phyloP scores from a whole-genome alignment of 2,113 vertebrate species.

The Paratilapia polleni region DNA sequence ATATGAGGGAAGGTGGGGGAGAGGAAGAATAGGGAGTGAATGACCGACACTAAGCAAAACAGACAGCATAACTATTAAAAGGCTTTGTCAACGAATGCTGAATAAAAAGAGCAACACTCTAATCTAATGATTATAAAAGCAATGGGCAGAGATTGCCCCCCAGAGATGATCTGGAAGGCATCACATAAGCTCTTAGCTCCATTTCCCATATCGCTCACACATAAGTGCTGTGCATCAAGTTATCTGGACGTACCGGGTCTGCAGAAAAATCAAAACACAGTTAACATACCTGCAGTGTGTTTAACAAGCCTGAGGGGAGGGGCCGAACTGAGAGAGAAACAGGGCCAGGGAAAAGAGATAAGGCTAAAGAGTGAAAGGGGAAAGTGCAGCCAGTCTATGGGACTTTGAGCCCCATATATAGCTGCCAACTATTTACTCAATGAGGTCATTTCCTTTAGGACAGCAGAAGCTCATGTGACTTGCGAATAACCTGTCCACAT shows the following conservation, averaged over 20 bases:
- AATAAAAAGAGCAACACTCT: not conserved
- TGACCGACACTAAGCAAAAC: not conserved
- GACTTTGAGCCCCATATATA: slow-evolving; percentile 69
- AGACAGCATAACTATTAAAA: slow-evolving; percentile 8
- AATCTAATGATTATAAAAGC: not conserved
- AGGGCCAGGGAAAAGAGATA: slow-evolving; percentile 54
- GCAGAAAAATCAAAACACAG: slow-evolving; percentile 30
- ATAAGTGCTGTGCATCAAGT: slow-evolving; percentile 22
- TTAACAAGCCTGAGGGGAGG: slow-evolving; percentile 43
- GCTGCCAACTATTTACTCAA: slow-evolving; percentile 75
- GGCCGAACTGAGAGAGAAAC: slow-evolving; percentile 14
- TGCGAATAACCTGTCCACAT: slow-evolving; percentile 51
- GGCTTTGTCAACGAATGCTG: not conserved
- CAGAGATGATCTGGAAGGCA: slow-evolving; percentile 25
- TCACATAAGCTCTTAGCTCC: not conserved
- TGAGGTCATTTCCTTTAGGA: slow-evolving; percentile 75
- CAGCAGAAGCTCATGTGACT: slow-evolving; percentile 43
- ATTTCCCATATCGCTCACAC: slow-evolving; percentile 19
- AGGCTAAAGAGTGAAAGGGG: slow-evolving; percentile 60
- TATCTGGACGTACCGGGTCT: slow-evolving; percentile 17
- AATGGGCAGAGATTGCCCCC: not conserved
- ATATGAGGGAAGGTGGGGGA: not conserved
- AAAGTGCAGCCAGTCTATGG: slow-evolving; percentile 64
- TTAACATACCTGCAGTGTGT: slow-evolving; percentile 67
- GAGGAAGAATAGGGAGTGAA: not conserved